Base-by-base conservation (phyloP, 2,888 invertebrate genomes). In the Agrochola litura region DNA sequence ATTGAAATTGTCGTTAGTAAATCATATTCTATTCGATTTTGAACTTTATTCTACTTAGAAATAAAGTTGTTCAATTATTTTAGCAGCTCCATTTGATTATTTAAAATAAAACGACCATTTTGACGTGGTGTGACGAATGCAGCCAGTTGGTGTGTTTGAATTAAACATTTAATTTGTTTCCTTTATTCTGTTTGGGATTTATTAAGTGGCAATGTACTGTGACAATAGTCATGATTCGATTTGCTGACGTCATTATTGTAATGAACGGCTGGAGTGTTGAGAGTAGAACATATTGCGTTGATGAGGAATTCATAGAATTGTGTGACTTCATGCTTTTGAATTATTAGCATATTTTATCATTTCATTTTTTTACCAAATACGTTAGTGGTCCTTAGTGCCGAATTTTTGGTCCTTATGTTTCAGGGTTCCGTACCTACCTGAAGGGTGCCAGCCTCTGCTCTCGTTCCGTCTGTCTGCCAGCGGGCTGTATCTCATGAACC, bases 111-210 rank as follows among this genome's bases (percentile, higher is more conserved):
- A 83, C 86, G 74, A 82, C 77, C 77, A 74, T 86, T 83, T 91
- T 88, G 91, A 90, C 89, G 90, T 83, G 88, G 93, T 92, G 94
- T 93, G 92, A 91, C 95, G 92, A 95, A 95, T 93, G 77, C 78
- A 90, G 89, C 91, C 95, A 95, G 95, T 95, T 95, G 95, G 94
- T 92, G 88, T 92, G 86, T 92, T 93, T 94, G 95, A 95, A 96
- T 95, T 94, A 95, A 94, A 95, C 94, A 94, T 96, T 96, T 95
- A 95, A 96, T 96, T 95, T 95, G 95, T 95, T 95, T 95, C 91
- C 92, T 93, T 94, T 95, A 92, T 95, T 92, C 91, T 81, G 82
- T 89, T 90, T 79, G 88, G 92, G 92, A 93, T 94, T 92, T 91
- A 93, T 94, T 92, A 91, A 88, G 90, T 88, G 89, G 84, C 81